phyloP scores from a whole-genome alignment of 1,140 invertebrate genomes.

The Panonychus citri region DNA sequence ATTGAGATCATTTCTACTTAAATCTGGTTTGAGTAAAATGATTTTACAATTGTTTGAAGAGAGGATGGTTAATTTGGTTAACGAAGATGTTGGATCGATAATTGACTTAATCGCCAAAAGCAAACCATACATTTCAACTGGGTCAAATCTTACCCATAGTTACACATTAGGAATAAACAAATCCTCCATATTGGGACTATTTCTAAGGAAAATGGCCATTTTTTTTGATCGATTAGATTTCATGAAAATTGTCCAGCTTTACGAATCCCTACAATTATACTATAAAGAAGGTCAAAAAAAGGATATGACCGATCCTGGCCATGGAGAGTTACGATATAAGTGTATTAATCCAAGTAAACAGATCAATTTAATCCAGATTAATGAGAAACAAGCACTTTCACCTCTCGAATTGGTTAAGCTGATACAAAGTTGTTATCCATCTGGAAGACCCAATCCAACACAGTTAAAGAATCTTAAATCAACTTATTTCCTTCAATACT shows the following conservation, averaged over 20 bases:
- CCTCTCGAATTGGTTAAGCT: neutral
- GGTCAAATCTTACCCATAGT: neutral
- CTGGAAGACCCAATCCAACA: neutral
- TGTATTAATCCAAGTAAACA: conserved; percentile 3
- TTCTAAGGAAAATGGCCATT: neutral
- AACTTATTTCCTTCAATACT: conserved; percentile 8
- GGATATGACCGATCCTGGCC: neutral
- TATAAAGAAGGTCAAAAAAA: neutral
- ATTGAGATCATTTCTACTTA: neutral
- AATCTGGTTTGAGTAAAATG: neutral
- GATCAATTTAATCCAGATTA: conserved; percentile 3
- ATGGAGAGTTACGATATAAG: neutral
- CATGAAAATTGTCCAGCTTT: neutral
- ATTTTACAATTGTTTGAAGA: neutral
- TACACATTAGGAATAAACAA: neutral
- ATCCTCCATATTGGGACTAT: conserved; percentile 3
- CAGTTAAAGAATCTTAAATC: conserved; percentile 1
- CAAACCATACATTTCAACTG: neutral
- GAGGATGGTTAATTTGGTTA: neutral
- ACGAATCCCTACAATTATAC: neutral
- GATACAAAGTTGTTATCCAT: neutral
- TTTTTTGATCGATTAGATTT: conserved; percentile 4
- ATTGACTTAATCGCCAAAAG: neutral
- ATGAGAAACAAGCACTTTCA: conserved; percentile 6
- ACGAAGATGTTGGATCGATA: neutral